phyloP scores from a whole-genome alignment of 2,797 vertebrate species.

The Myotis pilosus region DNA sequence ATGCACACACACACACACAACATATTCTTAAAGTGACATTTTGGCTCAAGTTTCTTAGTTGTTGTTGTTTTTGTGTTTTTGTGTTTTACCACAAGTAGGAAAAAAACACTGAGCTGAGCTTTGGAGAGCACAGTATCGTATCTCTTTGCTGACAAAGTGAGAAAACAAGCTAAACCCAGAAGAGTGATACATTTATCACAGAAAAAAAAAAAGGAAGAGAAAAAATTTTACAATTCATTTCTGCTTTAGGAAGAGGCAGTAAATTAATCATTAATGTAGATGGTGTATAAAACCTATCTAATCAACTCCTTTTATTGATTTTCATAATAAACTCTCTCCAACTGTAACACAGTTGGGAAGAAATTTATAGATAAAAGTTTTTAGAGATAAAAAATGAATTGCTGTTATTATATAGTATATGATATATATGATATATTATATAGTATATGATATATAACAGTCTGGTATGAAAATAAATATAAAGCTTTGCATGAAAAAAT shows the following conservation, averaged over 20 bases:
- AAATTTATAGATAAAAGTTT: background rate
- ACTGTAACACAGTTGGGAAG: background rate
- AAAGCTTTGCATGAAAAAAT: conserved; percentile 48
- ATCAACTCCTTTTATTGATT: background rate
- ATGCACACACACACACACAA: background rate
- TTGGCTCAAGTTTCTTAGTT: background rate
- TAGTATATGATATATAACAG: background rate
- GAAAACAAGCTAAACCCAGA: background rate
- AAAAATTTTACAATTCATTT: background rate
- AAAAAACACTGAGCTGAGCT: conserved; percentile 3
- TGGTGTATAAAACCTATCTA: conserved; percentile 31
- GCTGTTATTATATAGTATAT: background rate
- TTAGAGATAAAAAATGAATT: conserved; percentile 20
- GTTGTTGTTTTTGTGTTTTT: background rate
- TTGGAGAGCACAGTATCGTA: background rate
- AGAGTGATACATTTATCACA: background rate
- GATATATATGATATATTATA: background rate
- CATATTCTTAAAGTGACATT: background rate
- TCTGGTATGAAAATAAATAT: background rate
- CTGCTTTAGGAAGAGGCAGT: background rate
- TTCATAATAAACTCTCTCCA: background rate
- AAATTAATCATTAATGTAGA: conserved; percentile 17
- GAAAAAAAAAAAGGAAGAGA: background rate
- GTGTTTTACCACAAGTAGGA: background rate
- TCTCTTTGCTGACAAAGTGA: background rate